Percentiles rank a stretch among this genome's conserved stretches.
These are phyloP conservation scores for Marcusenius ussheri DNA, from an alignment of 2,113 vertebrate species.

Conservation along the genomic window DNA sequence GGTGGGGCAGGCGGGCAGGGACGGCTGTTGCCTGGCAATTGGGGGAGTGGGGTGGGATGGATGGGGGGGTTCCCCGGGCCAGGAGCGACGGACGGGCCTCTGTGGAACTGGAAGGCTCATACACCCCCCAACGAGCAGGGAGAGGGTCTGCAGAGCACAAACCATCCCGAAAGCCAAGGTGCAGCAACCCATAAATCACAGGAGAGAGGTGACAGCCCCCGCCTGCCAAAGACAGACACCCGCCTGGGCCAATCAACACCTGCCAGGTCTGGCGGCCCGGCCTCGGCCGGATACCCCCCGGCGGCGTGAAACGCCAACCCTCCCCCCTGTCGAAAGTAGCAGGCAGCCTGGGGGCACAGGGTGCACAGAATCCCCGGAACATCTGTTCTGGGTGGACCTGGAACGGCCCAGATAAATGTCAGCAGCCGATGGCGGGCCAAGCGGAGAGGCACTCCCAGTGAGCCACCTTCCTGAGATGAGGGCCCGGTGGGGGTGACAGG, in stretches of 20 bases:
- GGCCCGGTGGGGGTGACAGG: neutral
- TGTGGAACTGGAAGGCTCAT: neutral
- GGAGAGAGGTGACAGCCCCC: neutral
- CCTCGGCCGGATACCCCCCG: neutral
- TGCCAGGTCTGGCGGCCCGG: neutral
- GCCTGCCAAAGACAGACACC: neutral
- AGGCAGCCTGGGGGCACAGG: neutral
- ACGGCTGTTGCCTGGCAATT: neutral
- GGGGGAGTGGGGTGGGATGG: neutral
- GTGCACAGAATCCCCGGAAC: neutral
- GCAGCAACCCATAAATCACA: neutral
- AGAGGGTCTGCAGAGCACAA: neutral
- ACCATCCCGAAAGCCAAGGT: neutral
- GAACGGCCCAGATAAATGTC: neutral
- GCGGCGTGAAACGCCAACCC: neutral
- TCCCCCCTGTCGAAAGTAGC: neutral
- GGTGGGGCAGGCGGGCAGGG: neutral
- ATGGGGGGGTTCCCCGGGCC: neutral
- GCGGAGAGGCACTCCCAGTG: neutral
- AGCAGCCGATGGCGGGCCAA: neutral
- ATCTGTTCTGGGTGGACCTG: neutral
- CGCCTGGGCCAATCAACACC: slow-evolving; percentile 1
- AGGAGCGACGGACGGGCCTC: neutral
- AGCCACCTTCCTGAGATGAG: neutral
- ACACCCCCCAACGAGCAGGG: neutral